These are phyloP conservation scores for Napeogenes inachia DNA, from an alignment of 2,888 invertebrate species.

Conservation along the genomic window DNA sequence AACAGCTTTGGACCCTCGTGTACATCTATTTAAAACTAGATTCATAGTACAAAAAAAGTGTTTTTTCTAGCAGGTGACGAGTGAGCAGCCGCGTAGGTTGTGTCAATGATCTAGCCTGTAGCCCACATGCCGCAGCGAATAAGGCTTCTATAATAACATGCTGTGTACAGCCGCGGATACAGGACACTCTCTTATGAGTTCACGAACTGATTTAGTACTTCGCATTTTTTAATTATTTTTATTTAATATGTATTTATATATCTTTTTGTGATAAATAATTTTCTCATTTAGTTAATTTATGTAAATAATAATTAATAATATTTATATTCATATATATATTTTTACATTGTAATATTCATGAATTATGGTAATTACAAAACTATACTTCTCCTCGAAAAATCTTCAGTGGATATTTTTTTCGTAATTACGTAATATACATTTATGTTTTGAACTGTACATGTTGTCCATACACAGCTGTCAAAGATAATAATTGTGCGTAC, in stretches of 20 bases:
- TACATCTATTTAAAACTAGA: slow-evolving; percentile 57
- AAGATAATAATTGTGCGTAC: slow-evolving; percentile 71
- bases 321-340: slow-evolving; percentile 9
- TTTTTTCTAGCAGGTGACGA: slow-evolving; percentile 72
- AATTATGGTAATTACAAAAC: slow-evolving; percentile 6
- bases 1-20: slow-evolving; percentile 33
- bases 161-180: slow-evolving; percentile 47
- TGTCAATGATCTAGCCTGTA: slow-evolving; percentile 75
- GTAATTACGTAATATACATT: slow-evolving; percentile 34
- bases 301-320: neutral
- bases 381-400: neutral
- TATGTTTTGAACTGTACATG: slow-evolving; percentile 56
- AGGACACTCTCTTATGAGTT: slow-evolving; percentile 23
- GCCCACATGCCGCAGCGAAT: slow-evolving; percentile 75
- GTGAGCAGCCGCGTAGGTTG: slow-evolving; percentile 69
- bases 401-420: slow-evolving; percentile 6
- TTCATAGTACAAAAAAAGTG: slow-evolving; percentile 56
- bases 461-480: slow-evolving; percentile 61
- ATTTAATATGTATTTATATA: neutral
- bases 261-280: too few species aligned
- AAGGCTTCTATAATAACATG: slow-evolving; percentile 72
- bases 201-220: slow-evolving; percentile 3
- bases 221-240: neutral
- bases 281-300: too few species aligned
- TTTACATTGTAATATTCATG: slow-evolving; percentile 2